phyloP scores from a whole-genome alignment of 2,113 vertebrate species.

The Centropus bengalensis region DNA sequence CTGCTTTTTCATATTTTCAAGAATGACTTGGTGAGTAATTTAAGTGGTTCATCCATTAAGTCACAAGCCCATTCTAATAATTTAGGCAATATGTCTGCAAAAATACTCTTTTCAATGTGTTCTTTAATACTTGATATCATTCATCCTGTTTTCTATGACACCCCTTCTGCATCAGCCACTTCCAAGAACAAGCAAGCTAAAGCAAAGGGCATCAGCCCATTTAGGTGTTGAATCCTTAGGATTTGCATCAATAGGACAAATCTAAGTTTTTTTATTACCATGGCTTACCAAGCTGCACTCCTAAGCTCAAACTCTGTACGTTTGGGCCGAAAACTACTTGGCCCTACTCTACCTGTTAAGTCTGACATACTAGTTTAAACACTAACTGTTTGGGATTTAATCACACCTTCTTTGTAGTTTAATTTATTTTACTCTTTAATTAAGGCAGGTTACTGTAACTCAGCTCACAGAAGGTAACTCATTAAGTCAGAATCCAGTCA shows the following conservation, averaged over 20 bases:
- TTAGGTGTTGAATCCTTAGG: neutral
- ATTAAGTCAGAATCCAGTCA: neutral
- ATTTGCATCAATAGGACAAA: neutral
- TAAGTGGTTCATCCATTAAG: neutral
- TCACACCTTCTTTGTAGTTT: neutral
- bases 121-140: neutral
- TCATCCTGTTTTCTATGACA: neutral
- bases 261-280: neutral
- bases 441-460: neutral
- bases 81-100: neutral
- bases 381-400: neutral
- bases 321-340: neutral
- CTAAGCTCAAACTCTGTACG: neutral
- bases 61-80: neutral
- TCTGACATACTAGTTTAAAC: neutral
- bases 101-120: neutral
- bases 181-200: neutral
- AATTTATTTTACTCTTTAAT: neutral
- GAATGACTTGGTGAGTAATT: neutral
- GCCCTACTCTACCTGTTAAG: neutral
- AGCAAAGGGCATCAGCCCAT: neutral
- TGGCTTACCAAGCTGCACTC: neutral
- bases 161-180: neutral
- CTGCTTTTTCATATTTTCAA: neutral
- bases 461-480: neutral